Conservation (phyloP, 2,888 invertebrate genomes). For the Seira ritae region DNA sequence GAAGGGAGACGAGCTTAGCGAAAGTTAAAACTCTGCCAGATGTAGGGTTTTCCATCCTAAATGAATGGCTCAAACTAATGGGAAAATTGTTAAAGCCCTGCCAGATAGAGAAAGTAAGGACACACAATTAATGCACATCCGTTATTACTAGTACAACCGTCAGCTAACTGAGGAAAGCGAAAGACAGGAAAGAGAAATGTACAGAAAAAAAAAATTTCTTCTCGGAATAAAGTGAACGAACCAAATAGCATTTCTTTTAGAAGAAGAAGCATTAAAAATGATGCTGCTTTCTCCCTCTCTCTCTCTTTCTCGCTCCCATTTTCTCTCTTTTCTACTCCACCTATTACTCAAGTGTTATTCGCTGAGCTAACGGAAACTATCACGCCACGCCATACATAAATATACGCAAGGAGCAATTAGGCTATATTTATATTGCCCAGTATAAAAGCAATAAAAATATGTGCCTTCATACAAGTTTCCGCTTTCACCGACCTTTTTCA, state of each 20-base stretch:
- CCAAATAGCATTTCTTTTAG: constrained; percentile 21
- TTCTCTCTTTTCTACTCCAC: constrained; percentile 6
- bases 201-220: not conserved
- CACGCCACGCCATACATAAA: constrained; percentile 30
- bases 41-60: constrained; percentile 37
- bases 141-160: constrained; percentile 6
- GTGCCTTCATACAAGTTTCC: constrained; percentile 27
- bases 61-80: constrained; percentile 1
- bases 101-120: constrained; percentile 9
- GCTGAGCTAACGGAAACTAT: constrained; percentile 58
- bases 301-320: constrained; percentile 5
- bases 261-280: constrained; percentile 59
- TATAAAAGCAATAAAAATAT: constrained; percentile 41
- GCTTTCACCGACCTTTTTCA: constrained; percentile 35
- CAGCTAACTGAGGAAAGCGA: not conserved
- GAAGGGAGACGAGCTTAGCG: too few species aligned
- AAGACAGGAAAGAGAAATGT: constrained; percentile 5
- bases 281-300: constrained; percentile 51
- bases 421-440: constrained; percentile 10
- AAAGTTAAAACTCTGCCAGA: constrained; percentile 45
- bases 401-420: constrained; percentile 20
- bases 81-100: not conserved
- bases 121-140: constrained; percentile 22
- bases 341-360: constrained; percentile 38
- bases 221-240: not conserved